Conservation (phyloP, 2,797 vertebrate genomes). For the Yasuhikotakia modesta region DNA sequence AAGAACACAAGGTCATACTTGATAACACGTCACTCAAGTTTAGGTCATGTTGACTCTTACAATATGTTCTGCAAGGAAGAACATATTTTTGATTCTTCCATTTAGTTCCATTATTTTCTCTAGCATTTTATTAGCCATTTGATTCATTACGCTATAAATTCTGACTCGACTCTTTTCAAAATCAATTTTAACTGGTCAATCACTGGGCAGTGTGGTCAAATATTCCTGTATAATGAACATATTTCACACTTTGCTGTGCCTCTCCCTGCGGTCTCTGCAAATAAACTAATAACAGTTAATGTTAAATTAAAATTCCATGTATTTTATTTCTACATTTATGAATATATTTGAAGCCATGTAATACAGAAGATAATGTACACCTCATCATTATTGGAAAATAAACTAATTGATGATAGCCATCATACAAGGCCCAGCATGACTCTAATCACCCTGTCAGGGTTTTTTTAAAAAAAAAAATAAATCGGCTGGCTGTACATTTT, state of each 20-base stretch:
- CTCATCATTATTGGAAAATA: background rate
- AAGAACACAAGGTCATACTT: constrained; percentile 42
- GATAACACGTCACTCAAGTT: constrained; percentile 42
- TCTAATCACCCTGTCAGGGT: background rate
- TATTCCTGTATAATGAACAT: background rate
- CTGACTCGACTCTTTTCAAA: too few species aligned
- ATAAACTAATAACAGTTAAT: background rate
- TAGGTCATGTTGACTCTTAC: constrained; percentile 26
- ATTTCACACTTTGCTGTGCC: background rate
- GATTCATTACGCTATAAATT: too few species aligned
- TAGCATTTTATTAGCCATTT: background rate
- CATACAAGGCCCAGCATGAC: background rate
- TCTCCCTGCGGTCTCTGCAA: background rate
- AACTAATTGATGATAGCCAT: background rate
- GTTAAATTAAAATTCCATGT: background rate
- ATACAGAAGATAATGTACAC: background rate
- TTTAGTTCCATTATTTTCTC: background rate
- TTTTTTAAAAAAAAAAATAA: background rate
- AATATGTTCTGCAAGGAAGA: background rate
- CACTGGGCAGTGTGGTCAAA: background rate
- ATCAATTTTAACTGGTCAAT: background rate
- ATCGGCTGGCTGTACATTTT: background rate
- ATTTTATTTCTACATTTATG: constrained; percentile 8
- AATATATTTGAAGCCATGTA: background rate
- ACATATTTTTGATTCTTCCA: background rate